Base-by-base conservation (phyloP, 2,888 invertebrate genomes). In the Adineta ricciae region DNA sequence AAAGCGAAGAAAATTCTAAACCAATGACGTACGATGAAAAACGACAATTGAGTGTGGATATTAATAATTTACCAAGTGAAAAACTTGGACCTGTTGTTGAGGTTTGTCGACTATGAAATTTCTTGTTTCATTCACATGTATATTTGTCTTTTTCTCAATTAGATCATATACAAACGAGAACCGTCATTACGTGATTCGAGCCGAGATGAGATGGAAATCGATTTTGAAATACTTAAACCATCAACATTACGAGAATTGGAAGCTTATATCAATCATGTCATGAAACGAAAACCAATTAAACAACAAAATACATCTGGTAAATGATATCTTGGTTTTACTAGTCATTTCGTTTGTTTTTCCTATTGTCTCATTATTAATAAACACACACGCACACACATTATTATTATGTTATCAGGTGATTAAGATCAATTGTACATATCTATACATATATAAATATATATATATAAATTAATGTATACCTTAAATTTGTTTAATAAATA, bases 11-110 rank as follows among this genome's bases (percentile, higher is more conserved):
- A 78, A 95, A 94, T 91, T 96, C 96, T 88, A 96, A 96, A 91
- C 98, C 98, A 87, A 99, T 99, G 99, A 96, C 97, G 86, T 99
- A 99, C 90, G 99, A 99, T 91, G 99, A 99, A 92, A 99, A 99
- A 92, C 93, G 97, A 88, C 97, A 98, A 91, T 93, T 99, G 87
- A 97, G 97, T 89, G 93, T 98, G 89, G 98, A 99, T 92, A 99
- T 99, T 90, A 99, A 99, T 92, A 97, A 97, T 92, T 92, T 99
- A 90, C 98, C 91, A 96, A 97, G 97, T 90, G 98, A 99, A 91
- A 97, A 97, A 92, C 93, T 99, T 88, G 97, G 98, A 87, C 93
- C 96, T 89, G 98, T 99, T 89, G 98, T 99, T 88, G 41, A 78
- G 41, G 78, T 78, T 41, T 32, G 64, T 36, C 32, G 0, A 64